Percentiles rank a stretch among this genome's conserved stretches.
phyloP scores from a whole-genome alignment of 2,888 invertebrate genomes.

The Epirrhoe tristata region DNA sequence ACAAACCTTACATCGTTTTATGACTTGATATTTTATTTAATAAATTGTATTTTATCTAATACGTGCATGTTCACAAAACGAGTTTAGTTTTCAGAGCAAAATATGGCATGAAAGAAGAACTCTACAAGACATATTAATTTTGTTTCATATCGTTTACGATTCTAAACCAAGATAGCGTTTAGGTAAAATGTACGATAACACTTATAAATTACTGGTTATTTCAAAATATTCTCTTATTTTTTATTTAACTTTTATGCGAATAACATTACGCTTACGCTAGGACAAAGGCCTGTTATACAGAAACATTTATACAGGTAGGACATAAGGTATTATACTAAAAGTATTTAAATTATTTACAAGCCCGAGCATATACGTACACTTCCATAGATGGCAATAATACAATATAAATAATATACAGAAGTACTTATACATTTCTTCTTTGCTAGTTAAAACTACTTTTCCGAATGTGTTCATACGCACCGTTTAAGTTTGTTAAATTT shows the following conservation, averaged over 20 bases:
- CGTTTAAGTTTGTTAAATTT: too few relatives aligned
- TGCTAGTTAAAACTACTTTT: background rate
- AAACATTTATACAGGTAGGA: background rate
- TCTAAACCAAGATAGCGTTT: background rate
- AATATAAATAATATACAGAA: slow-evolving; percentile 6
- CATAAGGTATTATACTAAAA: too few relatives aligned
- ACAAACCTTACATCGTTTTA: background rate
- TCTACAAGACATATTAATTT: background rate
- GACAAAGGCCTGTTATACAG: slow-evolving; percentile 6
- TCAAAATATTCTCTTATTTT: too few relatives aligned
- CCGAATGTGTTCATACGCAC: background rate
- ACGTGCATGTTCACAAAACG: background rate
- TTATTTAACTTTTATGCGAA: too few relatives aligned
- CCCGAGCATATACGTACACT: background rate
- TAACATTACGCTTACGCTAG: background rate
- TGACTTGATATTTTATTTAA: background rate
- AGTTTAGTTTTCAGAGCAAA: background rate
- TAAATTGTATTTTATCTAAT: background rate
- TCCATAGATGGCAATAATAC: background rate
- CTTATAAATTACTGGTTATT: too few relatives aligned
- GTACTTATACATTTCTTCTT: background rate
- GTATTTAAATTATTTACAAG: slow-evolving; percentile 14
- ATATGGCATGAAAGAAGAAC: slow-evolving; percentile 4
- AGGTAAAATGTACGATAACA: too few relatives aligned
- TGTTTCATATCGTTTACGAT: background rate